phyloP scores from a whole-genome alignment of 2,888 invertebrate species.

The Hybos culiciformis region DNA sequence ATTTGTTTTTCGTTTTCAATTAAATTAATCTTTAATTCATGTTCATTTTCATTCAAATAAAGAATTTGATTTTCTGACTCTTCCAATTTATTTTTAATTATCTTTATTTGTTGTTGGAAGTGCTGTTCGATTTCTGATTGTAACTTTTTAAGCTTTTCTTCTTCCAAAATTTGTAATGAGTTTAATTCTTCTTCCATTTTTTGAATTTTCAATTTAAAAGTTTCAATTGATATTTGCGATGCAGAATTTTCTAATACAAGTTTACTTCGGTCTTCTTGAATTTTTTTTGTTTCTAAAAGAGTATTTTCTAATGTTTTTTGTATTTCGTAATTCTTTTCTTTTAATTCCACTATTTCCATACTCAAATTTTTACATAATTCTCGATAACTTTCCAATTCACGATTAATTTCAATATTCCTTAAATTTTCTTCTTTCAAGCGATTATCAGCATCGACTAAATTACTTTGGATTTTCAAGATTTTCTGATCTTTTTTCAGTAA shows the following conservation, averaged over 20 bases:
- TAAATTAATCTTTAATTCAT: conserved; percentile 31
- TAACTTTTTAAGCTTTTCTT: conserved; percentile 22
- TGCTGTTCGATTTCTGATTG: conserved; percentile 28
- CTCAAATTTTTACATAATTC: conserved; percentile 24
- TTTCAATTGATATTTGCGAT: conserved; percentile 25
- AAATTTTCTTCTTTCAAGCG: conserved; percentile 28
- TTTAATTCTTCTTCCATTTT: conserved; percentile 23
- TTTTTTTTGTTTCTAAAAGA: conserved; percentile 26
- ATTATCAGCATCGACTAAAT: conserved; percentile 31
- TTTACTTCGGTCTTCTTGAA: conserved; percentile 31
- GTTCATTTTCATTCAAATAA: conserved; percentile 34
- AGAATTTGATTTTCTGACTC: conserved; percentile 33
- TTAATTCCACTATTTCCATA: conserved; percentile 22
- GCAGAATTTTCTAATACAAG: conserved; percentile 25
- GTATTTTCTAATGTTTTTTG: conserved; percentile 16
- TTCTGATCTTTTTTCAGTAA: conserved; percentile 36
- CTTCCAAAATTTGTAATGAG: conserved; percentile 20
- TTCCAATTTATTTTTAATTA: conserved; percentile 40
- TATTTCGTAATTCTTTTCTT: conserved; percentile 11
- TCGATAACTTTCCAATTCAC: conserved; percentile 24
- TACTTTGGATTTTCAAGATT: conserved; percentile 29
- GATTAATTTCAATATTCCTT: conserved; percentile 22
- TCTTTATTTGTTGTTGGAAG: conserved; percentile 40
- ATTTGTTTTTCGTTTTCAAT: conserved; percentile 38
- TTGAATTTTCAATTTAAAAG: conserved; percentile 24